Evolutionary conservation across 2,888 invertebrate genomes (phyloP), one percentile per base, ranked within the genome.

Genomic region (Andrena trimmerana): DNA sequence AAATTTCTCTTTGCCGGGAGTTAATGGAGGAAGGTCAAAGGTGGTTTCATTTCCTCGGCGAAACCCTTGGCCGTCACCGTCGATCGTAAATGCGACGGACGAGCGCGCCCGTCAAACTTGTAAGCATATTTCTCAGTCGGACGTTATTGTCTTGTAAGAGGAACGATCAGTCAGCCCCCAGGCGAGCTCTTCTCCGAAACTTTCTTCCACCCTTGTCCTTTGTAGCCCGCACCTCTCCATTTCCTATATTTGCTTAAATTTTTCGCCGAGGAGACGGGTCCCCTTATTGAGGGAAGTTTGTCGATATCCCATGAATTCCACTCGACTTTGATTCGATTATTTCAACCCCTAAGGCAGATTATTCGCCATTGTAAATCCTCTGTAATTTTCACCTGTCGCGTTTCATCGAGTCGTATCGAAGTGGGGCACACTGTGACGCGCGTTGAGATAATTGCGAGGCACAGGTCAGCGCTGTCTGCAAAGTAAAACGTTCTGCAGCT

Each of bases 1-100:
- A 79, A 79, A 68, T 77, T 69, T 76, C 69, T 31, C 57, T 33
- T 50, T 48, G 75, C 10, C 63, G 13, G 16, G 57, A 33, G 68
- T 69, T 79, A 79, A 68, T 36, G 52, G 68, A 42, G 33, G 57
- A 57, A 24, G 67, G 65, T 42, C 60, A 60, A 63, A 50, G 36
- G 29, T 33, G 68, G 52, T 68, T 76, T 48, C 75, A 24, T 78
- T 68, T 67, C 42, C 20, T 62, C 7, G 16, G 6, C 13, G n/a
- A 8, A 48, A 10, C 20, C 50, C 42, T 16, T 48, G 29, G 29
- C 24, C 5, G n/a, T 50, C 31, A 20, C 24, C 5, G n/a, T 50
- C 31, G 65, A 20, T 76, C 36, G 70, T 63, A 62, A 63, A 76
- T 20, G 54, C 42, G 6, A 4, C 0, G n/a, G 29, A 20, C 29